Evolutionary conservation across 2,888 invertebrate species (phyloP), one percentile per base, ranked within the genome.

Genomic region (Agonopterix arenella): DNA sequence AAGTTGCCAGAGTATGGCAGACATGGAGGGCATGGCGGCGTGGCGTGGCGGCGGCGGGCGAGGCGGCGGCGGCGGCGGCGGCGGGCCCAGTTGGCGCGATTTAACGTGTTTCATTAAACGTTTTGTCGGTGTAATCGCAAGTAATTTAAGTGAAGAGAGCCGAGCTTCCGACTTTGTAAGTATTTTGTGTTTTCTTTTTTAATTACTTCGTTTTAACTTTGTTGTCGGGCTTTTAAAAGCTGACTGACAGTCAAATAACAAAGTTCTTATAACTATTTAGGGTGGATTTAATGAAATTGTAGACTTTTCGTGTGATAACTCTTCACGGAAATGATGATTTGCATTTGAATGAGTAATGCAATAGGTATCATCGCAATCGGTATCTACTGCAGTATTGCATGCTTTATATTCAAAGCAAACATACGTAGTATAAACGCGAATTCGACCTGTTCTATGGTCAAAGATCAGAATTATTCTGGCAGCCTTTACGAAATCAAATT

Each of bases 161-260:
- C 80, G 79, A 79, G 84, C 85, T 86, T 86, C 88, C 85, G 85
- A 89, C 85, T 88, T 86, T 83, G 84, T 84, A 84, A 88, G 86
- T 84, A 88, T 88, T 88, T 85, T 88, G 85, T 85, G 84, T 86
- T 88, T 86, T 86, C 86, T 86, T 88, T 88, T 88, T 88, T 89
- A 89, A 86, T 88, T 88, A 88, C 86, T 85, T 88, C 84, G 86
- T 88, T 88, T 85, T 82, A 89, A 89, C 86, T 89, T 88, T 83
- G 86, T 84, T 85, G 84, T 74, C 73, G 76, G 76, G 79, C 79
- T 84, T 82, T 85, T 84, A 84, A 86, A 86, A 83, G 82, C 83
- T 84, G 84, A 88, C 88, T 88, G 88, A 88, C 88, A 88, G 88
- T 76, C 80, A 81, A 88, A 85, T 85, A 85, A 84, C 84, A 79